Evolutionary conservation across 2,888 invertebrate genomes (phyloP).

Genomic region (Meghimatium bilineatum): DNA sequence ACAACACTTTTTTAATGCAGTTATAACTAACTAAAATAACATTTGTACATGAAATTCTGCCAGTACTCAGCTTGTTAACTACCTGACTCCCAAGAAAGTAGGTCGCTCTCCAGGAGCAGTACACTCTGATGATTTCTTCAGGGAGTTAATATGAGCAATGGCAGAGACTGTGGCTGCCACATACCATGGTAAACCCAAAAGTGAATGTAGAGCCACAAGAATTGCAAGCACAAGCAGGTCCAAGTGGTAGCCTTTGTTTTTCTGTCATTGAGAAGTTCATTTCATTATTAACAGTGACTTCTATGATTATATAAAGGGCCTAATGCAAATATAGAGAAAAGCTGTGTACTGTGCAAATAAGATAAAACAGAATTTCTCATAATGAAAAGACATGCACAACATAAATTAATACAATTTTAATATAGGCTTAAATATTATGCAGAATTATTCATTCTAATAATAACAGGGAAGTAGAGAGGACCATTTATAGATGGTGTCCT

Average conservation of each 20-base stretch:
- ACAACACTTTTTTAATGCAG: too few relatives aligned
- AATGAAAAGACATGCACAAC: background rate
- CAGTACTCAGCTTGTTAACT: background rate
- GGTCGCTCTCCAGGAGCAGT: constrained; percentile 98
- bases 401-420: background rate
- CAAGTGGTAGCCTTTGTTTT: constrained; percentile 97
- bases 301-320: background rate
- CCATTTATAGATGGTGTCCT: background rate
- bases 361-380: too few relatives aligned
- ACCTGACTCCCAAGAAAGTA: constrained; percentile 92
- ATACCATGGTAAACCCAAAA: constrained; percentile 89
- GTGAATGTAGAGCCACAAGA: constrained; percentile 90
- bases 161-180: constrained; percentile 97
- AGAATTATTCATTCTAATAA: background rate
- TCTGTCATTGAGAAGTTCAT: constrained; percentile 78
- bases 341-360: too few relatives aligned
- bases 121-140: constrained; percentile 96
- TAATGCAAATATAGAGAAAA: background rate
- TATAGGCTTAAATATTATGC: background rate
- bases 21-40: too few relatives aligned
- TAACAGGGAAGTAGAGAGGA: background rate
- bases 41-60: too few relatives aligned
- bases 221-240: constrained; percentile 93
- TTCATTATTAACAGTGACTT: background rate
- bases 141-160: constrained; percentile 96